These are phyloP conservation scores for Drosophila melanica DNA, from an alignment of 1,140 invertebrate species.

Conservation along the genomic window DNA sequence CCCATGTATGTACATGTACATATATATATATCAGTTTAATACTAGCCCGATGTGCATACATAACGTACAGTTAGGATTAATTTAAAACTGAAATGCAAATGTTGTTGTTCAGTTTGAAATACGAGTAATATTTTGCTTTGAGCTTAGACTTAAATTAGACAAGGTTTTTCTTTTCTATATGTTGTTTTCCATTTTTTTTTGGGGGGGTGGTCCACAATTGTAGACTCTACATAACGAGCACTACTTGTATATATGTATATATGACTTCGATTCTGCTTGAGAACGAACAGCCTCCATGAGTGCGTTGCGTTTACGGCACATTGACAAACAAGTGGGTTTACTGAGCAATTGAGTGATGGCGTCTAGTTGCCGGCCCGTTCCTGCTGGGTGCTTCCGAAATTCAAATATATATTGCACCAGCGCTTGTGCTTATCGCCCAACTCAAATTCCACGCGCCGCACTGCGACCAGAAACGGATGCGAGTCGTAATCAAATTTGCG, in stretches of 20 bases:
- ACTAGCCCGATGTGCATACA: neutral
- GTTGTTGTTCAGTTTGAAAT: constrained; percentile 14
- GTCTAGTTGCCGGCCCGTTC: constrained; percentile 2
- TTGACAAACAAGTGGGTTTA: neutral
- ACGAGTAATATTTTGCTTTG: constrained; percentile 31
- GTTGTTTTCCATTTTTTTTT: neutral
- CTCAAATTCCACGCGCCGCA: constrained; percentile 59
- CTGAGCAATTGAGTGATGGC: constrained; percentile 8
- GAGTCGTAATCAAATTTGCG: constrained; percentile 60
- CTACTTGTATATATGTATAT: constrained; percentile 19
- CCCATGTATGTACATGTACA: too few relatives aligned
- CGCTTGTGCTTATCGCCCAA: constrained; percentile 67
- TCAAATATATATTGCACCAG: constrained; percentile 78
- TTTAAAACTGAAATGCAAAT: constrained; percentile 10
- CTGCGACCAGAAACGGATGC: constrained; percentile 70
- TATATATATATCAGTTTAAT: neutral
- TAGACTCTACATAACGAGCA: constrained; percentile 22
- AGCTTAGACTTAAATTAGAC: constrained; percentile 25
- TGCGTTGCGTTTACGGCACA: constrained; percentile 33
- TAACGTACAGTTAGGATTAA: neutral
- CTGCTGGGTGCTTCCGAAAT: constrained; percentile 53
- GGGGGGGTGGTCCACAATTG: constrained; percentile 3
- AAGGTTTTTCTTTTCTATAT: neutral
- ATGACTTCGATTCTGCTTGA: constrained; percentile 35
- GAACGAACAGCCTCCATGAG: constrained; percentile 43